Percentiles rank a stretch among this genome's conserved stretches.
Conservation (phyloP, 1,140 invertebrate species). For the Drosophila teissieri region DNA sequence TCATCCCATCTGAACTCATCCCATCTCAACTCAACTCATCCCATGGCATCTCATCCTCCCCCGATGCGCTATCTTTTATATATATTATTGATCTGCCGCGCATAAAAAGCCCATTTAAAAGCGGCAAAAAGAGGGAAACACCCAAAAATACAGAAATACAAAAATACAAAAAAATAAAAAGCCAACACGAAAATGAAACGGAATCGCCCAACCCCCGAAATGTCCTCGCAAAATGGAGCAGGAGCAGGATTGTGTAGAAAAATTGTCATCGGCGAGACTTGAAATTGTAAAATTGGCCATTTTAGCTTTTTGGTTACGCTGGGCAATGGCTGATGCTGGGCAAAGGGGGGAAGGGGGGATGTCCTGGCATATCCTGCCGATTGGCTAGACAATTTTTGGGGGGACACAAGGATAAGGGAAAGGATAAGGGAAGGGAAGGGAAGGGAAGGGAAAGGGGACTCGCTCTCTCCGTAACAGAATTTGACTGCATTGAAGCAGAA, state of each 20-base stretch:
- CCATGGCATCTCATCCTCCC: neutral
- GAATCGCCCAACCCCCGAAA: constrained; percentile 3
- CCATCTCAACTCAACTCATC: no score
- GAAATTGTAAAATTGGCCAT: constrained; percentile 81
- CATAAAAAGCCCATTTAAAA: constrained; percentile 83
- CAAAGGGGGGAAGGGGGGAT: neutral
- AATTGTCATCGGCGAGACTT: constrained; percentile 62
- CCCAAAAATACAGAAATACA: constrained; percentile 29
- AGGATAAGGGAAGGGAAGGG: neutral
- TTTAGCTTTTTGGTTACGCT: constrained; percentile 74
- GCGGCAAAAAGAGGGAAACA: constrained; percentile 38
- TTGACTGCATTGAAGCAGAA: constrained; percentile 79
- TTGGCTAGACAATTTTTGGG: constrained; percentile 33
- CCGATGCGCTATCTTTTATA: constrained; percentile 51
- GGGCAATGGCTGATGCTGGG: constrained; percentile 34
- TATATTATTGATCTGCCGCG: constrained; percentile 82
- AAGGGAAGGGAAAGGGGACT: constrained; percentile 2
- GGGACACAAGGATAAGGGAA: neutral
- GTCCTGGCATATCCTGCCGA: constrained; percentile 27
- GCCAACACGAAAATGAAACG: constrained; percentile 12
- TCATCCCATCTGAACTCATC: no score
- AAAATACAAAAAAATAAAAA: neutral
- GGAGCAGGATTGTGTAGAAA: constrained; percentile 70
- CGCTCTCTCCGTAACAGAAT: constrained; percentile 63
- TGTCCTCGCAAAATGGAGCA: constrained; percentile 39